phyloP scores from a whole-genome alignment of 2,888 invertebrate genomes.

The Hydrotaea cyrtoneurina region DNA sequence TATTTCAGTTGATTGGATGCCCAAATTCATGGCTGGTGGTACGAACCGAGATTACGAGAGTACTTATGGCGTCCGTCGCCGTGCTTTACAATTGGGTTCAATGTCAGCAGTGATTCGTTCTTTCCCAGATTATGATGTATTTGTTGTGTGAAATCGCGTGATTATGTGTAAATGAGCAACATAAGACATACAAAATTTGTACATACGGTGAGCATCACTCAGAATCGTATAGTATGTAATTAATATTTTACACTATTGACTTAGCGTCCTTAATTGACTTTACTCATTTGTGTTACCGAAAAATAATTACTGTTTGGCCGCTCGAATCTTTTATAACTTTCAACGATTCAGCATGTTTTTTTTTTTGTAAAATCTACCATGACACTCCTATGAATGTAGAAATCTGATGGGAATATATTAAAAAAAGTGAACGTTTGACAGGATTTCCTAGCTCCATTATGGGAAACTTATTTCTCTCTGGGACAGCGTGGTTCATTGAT shows the following conservation, averaged over 20 bases:
- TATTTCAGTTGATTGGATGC: not conserved
- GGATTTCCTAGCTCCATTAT: too few relatives aligned
- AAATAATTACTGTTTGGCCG: too few relatives aligned
- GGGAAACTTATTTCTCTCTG: too few relatives aligned
- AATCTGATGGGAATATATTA: too few relatives aligned
- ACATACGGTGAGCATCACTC: not conserved
- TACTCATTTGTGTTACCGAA: too few relatives aligned
- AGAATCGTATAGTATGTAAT: not conserved
- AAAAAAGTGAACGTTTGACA: too few relatives aligned
- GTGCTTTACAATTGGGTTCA: slow-evolving; percentile 3
- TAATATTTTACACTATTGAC: not conserved
- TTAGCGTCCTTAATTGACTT: not conserved
- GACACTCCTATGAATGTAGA: too few relatives aligned
- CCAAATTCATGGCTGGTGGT: slow-evolving; percentile 3
- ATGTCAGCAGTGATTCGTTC: not conserved
- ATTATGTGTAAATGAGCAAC: not conserved
- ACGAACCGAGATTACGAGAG: not conserved
- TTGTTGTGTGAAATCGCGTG: slow-evolving; percentile 7
- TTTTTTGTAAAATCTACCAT: too few relatives aligned
- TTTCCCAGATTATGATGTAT: not conserved
- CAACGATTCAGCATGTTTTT: too few relatives aligned
- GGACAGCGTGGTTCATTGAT: too few relatives aligned
- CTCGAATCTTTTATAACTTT: too few relatives aligned
- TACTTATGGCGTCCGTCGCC: not conserved
- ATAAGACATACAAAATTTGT: not conserved